Evolutionary conservation across 2,888 invertebrate species (phyloP).

Genomic region (Drosophila quinaria): DNA sequence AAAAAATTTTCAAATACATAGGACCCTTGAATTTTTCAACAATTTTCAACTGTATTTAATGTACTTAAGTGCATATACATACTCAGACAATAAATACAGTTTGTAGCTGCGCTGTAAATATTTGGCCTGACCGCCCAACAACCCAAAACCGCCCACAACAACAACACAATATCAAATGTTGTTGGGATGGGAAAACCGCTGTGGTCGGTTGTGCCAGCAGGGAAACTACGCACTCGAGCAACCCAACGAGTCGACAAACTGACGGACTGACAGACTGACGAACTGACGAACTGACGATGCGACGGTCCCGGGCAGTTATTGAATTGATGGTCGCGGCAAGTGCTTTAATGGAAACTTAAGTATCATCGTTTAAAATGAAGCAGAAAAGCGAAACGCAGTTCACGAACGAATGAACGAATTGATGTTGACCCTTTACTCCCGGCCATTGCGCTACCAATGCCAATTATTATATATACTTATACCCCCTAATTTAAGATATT

Average conservation of each 20-base stretch:
- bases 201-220: constrained; percentile 20
- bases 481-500: neutral
- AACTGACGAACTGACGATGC: constrained; percentile 13
- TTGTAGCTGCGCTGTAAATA: constrained; percentile 68
- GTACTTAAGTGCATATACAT: constrained; percentile 21
- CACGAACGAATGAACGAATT: constrained; percentile 31
- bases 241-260: constrained; percentile 1
- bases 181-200: constrained; percentile 53
- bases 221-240: constrained; percentile 53
- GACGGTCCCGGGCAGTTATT: constrained; percentile 59
- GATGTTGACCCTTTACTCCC: constrained; percentile 56
- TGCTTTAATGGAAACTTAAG: constrained; percentile 82
- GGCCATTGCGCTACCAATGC: constrained; percentile 65
- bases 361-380: constrained; percentile 81
- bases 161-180: constrained; percentile 16
- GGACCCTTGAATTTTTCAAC: neutral
- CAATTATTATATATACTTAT: constrained; percentile 68
- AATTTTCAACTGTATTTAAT: constrained; percentile 29
- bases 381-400: constrained; percentile 66
- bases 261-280: neutral
- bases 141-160: constrained; percentile 1
- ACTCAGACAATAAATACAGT: constrained; percentile 46
- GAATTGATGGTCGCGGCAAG: constrained; percentile 79
- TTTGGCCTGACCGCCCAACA: constrained; percentile 47
- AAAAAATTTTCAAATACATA: neutral